Evolutionary conservation across 2,888 invertebrate species (phyloP).

Genomic region (Neoascia interrupta): DNA sequence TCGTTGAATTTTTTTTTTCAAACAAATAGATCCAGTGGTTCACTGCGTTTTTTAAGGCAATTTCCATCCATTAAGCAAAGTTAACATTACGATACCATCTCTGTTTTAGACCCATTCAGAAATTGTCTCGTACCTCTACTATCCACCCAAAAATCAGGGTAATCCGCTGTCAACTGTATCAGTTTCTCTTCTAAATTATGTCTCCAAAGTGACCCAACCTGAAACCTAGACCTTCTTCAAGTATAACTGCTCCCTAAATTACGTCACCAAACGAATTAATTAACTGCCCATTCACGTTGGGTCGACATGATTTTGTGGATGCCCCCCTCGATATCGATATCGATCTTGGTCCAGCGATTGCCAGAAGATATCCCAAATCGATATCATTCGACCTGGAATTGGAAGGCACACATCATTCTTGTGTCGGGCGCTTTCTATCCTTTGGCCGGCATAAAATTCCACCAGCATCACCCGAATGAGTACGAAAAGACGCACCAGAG

Average conservation of each 20-base stretch:
- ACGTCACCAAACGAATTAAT: slow-evolving; percentile 54
- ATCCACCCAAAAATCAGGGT: too few relatives aligned
- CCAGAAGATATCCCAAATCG: slow-evolving; percentile 31
- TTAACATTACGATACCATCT: too few relatives aligned
- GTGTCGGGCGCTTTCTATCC: neutral
- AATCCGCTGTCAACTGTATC: slow-evolving; percentile 5
- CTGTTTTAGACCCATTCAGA: too few relatives aligned
- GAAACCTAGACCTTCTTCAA: neutral
- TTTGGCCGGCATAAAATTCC: slow-evolving; percentile 21
- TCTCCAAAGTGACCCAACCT: neutral
- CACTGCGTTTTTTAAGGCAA: too few relatives aligned
- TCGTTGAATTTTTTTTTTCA: too few relatives aligned
- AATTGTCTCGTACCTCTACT: too few relatives aligned
- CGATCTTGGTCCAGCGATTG: slow-evolving; percentile 14
- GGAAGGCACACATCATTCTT: slow-evolving; percentile 54
- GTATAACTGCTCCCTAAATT: slow-evolving; percentile 15
- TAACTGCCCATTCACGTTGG: slow-evolving; percentile 30
- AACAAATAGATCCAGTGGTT: too few relatives aligned
- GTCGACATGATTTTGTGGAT: slow-evolving; percentile 38
- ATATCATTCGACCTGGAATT: slow-evolving; percentile 34
- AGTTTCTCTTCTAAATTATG: neutral
- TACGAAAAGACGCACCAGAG: neutral
- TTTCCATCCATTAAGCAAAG: too few relatives aligned
- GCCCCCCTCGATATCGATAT: slow-evolving; percentile 31
- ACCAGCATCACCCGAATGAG: slow-evolving; percentile 38